A percentile compares a stretch with the other conserved stretches of the same genome.
Evolutionary conservation across 1,140 invertebrate species (phyloP).

Genomic region (Leucophenga varia): DNA sequence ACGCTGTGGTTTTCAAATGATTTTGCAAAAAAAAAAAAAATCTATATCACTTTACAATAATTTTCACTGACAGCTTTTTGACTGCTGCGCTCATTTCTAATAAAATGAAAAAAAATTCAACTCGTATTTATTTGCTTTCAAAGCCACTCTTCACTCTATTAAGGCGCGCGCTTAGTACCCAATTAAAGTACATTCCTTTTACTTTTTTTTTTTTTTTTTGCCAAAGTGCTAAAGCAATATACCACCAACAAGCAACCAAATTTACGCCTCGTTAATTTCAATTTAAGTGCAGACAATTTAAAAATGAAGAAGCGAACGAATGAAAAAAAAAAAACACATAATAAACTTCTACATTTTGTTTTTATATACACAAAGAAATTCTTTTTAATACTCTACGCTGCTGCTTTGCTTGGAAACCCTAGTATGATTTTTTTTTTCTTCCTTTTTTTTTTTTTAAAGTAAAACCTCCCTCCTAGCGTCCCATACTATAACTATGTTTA

Average conservation of each 20-base stretch:
- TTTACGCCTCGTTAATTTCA: slow-evolving; percentile 53
- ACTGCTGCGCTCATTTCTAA: not conserved
- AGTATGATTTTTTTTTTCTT: not conserved
- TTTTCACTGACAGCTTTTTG: slow-evolving; percentile 4
- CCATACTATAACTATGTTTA: too few relatives aligned
- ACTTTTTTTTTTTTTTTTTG: slow-evolving; percentile 5
- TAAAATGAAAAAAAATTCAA: too few relatives aligned
- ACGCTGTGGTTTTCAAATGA: too few relatives aligned
- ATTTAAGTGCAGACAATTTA: slow-evolving; percentile 53
- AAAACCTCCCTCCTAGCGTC: too few relatives aligned
- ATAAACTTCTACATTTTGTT: slow-evolving; percentile 34
- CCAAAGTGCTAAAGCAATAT: too few relatives aligned
- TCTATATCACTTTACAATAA: too few relatives aligned
- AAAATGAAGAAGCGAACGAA: slow-evolving; percentile 18
- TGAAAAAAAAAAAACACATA: slow-evolving; percentile 13
- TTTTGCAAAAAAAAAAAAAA: too few relatives aligned
- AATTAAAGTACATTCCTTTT: slow-evolving; percentile 40
- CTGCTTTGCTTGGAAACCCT: not conserved
- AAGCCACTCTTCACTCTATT: not conserved
- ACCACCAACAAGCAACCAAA: slow-evolving; percentile 38
- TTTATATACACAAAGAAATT: slow-evolving; percentile 10
- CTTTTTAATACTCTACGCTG: too few relatives aligned
- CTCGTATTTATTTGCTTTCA: slow-evolving; percentile 1
- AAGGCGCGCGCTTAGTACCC: slow-evolving; percentile 35
- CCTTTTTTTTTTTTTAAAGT: too few relatives aligned